phyloP scores from a whole-genome alignment of 2,797 vertebrate species.

The Chelon labrosus region DNA sequence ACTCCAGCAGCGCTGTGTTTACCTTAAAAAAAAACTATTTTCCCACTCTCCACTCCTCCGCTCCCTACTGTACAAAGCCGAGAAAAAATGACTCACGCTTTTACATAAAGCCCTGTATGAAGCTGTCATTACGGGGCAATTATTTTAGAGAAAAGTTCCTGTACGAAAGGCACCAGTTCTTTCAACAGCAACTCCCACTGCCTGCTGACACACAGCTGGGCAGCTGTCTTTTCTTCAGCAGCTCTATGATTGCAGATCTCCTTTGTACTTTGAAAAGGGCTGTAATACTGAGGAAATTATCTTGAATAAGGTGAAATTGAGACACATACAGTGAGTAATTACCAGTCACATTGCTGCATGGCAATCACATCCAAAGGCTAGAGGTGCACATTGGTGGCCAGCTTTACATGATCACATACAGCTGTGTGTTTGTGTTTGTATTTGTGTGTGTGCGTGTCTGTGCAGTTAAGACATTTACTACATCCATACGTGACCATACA shows the following conservation, averaged over 20 bases:
- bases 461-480: too few species aligned
- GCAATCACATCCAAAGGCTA: slow-evolving; percentile 40
- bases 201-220: slow-evolving; percentile 63
- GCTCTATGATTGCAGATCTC: slow-evolving; percentile 56
- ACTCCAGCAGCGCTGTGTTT: slow-evolving; percentile 47
- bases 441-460: background rate
- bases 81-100: slow-evolving; percentile 62
- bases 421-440: background rate
- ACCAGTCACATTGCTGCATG: slow-evolving; percentile 21
- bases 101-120: slow-evolving; percentile 61
- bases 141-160: slow-evolving; percentile 56
- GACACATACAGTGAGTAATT: slow-evolving; percentile 37
- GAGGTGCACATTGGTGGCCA: slow-evolving; percentile 42
- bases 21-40: slow-evolving; percentile 24
- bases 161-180: slow-evolving; percentile 44
- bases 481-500: too few species aligned
- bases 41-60: slow-evolving; percentile 47
- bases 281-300: slow-evolving; percentile 49
- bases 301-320: slow-evolving; percentile 59
- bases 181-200: slow-evolving; percentile 36
- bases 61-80: slow-evolving; percentile 34
- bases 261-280: background rate
- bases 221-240: slow-evolving; percentile 27
- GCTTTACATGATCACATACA: slow-evolving; percentile 11
- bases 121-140: slow-evolving; percentile 67